Percentiles rank a stretch among this genome's conserved stretches.
Conservation (phyloP, 2,888 invertebrate species). For the Luperina nickerlii region DNA sequence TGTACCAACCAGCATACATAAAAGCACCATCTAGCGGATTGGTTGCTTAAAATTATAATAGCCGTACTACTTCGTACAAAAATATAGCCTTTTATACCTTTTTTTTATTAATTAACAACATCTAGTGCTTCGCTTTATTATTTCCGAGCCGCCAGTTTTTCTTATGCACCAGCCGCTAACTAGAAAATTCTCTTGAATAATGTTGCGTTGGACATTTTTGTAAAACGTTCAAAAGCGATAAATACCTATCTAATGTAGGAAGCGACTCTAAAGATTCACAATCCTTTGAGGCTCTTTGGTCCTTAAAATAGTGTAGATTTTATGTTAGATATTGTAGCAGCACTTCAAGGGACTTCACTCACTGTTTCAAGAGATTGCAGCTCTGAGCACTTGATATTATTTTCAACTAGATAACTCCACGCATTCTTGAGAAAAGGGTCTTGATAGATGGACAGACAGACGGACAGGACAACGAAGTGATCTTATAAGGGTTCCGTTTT, state of each 20-base stretch:
- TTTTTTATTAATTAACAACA: conserved; percentile 4
- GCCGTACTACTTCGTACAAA: too few relatives aligned
- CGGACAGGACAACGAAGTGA: too few relatives aligned
- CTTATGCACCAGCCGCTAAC: neutral
- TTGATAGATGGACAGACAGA: too few relatives aligned
- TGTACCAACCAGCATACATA: too few relatives aligned
- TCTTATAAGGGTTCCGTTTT: too few relatives aligned
- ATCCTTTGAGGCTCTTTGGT: neutral
- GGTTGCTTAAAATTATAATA: neutral
- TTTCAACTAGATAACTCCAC: too few relatives aligned
- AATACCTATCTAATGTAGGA: neutral
- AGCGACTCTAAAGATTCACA: neutral
- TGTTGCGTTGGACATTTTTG: neutral
- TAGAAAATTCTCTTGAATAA: conserved; percentile 6
- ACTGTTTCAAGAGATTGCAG: too few relatives aligned
- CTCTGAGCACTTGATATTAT: too few relatives aligned
- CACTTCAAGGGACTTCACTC: neutral
- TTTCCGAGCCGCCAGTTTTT: neutral
- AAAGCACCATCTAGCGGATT: too few relatives aligned
- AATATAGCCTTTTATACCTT: too few relatives aligned
- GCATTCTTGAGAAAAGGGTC: too few relatives aligned
- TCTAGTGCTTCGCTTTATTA: neutral
- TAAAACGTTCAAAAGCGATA: neutral
- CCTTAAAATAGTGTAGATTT: neutral
- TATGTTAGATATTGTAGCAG: neutral